These are phyloP conservation scores for Mohoua ochrocephala DNA, from an alignment of 2,113 vertebrate genomes.

Conservation along the genomic window DNA sequence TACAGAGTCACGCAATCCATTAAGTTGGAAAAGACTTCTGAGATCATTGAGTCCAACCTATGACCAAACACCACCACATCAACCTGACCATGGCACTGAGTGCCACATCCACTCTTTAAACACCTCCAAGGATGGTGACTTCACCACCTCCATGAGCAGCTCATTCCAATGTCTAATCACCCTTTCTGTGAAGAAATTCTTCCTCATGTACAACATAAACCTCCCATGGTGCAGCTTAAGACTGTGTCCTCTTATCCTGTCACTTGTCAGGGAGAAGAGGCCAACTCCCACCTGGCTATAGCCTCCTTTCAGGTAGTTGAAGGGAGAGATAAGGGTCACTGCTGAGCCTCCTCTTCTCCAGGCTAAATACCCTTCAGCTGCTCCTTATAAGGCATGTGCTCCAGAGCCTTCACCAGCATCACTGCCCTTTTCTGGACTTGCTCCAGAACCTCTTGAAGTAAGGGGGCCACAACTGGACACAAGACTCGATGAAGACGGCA, in stretches of 20 bases:
- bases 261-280: not conserved
- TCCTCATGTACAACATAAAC: not conserved
- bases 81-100: not conserved
- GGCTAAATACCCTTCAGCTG: not conserved
- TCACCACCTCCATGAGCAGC: not conserved
- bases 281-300: fast-evolving
- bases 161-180: not conserved
- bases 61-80: not conserved
- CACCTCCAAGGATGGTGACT: too few relatives aligned
- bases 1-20: not conserved
- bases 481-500: fast-evolving
- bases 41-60: fast-evolving
- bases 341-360: not conserved
- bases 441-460: not conserved
- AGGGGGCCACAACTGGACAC: fast-evolving
- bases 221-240: too few relatives aligned
- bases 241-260: not conserved
- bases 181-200: not conserved
- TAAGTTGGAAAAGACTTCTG: not conserved
- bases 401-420: not conserved
- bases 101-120: not conserved
- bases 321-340: not conserved
- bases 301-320: not conserved
- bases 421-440: not conserved
- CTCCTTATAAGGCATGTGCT: not conserved